Evolutionary conservation across 2,888 invertebrate genomes (phyloP), one percentile per base, ranked within the genome.

Genomic region (Leptarthrus brevirostris): DNA sequence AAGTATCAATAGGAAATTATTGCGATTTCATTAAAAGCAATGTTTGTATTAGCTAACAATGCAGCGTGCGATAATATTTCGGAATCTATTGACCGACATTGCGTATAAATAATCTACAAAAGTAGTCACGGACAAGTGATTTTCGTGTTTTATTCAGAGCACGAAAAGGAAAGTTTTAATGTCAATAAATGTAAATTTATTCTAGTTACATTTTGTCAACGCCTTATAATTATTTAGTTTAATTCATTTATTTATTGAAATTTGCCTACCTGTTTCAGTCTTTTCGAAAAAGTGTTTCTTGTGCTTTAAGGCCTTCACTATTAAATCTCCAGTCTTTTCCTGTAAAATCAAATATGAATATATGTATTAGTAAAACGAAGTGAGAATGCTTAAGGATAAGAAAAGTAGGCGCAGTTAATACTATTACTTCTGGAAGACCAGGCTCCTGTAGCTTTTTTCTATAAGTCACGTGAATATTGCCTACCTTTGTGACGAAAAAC

Each of bases 281-380:
- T 77, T 76, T 71, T 74, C 74, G 40, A 74, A 73, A 47, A 73
- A 72, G 66, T 76, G 71, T 40, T 76, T 74, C 71, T 77, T 77
- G 36, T 72, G 56, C 74, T 77, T 74, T 77, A 77, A 76, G 75
- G 77, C 76, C 72, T 76, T 76, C 71, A 72, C 75, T 73, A 77
- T 52, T 75, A 77, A 74, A 44, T 77, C 76, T 74, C 76, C 77
- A 76, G 77, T 77, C 76, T 77, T 76, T 74, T 77, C 77, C 77
- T 77, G 49, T 47, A 77, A 76, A 30, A 30, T 5, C 3, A 30
- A 8, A 30, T 30, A 30, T n/a, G n/a, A n/a, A n/a, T n/a, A n/a
- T n/a, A n/a, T n/a, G n/a, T n/a, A n/a, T n/a, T n/a, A n/a, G n/a
- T n/a, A n/a, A n/a, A n/a, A n/a, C n/a, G n/a, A n/a, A n/a, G n/a